Evolutionary conservation across 92 coral and sea anemone species (phyloP).

Genomic region (Diadumene lineata): DNA sequence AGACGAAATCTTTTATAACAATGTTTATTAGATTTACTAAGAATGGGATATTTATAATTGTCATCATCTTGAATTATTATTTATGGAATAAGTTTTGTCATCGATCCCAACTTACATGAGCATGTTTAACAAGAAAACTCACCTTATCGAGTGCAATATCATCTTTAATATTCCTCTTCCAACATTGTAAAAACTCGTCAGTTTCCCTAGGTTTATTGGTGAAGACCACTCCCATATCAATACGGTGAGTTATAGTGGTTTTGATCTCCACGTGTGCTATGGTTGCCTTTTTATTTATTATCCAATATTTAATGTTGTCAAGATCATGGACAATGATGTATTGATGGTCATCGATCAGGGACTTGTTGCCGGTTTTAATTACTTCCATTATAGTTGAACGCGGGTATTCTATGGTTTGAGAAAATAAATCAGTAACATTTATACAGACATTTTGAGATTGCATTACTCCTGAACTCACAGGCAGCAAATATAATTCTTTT

Average conservation of each 20-base stretch:
- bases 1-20: no score
- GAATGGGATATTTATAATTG: no score
- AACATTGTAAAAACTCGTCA: constrained; percentile 2
- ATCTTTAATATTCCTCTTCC: background rate
- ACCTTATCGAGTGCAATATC: constrained; percentile 5
- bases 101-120: no score
- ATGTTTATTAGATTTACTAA: no score
- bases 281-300: background rate
- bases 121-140: no score
- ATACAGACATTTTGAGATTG: no score
- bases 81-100: no score
- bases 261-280: background rate
- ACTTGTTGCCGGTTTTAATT: background rate
- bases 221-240: no score
- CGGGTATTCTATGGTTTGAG: background rate
- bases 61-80: no score
- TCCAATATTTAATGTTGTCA: background rate
- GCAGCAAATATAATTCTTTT: no score
- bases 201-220: no score
- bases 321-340: background rate
- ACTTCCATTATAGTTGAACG: background rate
- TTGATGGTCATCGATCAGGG: background rate
- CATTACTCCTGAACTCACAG: no score
- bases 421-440: background rate
- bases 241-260: constrained; percentile 7